Conservation (phyloP, 1,140 invertebrate genomes). For the Bombus confusus region DNA sequence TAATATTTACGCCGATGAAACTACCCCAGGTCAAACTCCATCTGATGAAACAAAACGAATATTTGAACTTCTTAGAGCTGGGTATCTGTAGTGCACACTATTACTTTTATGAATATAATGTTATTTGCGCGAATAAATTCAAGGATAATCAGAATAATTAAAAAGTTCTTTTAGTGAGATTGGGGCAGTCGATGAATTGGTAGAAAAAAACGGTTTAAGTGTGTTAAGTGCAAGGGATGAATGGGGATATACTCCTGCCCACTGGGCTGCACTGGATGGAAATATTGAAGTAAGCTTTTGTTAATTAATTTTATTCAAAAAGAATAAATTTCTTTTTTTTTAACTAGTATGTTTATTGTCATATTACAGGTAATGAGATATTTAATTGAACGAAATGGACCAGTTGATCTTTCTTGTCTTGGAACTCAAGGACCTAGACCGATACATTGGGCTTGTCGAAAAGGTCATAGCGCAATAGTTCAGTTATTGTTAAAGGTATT, state of each 20-base stretch:
- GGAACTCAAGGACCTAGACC: constrained; percentile 94
- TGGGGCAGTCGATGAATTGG: constrained; percentile 88
- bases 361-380: constrained; percentile 88
- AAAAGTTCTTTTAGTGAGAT: constrained; percentile 84
- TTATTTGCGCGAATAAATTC: background rate
- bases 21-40: constrained; percentile 72
- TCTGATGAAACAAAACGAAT: constrained; percentile 77
- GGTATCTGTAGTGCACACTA: constrained; percentile 62
- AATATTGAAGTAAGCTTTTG: constrained; percentile 86
- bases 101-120: background rate
- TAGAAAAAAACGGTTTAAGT: constrained; percentile 88
- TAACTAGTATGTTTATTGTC: background rate
- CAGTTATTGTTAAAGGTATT: constrained; percentile 90
- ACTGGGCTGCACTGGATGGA: constrained; percentile 95
- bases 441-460: constrained; percentile 95
- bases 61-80: constrained; percentile 78
- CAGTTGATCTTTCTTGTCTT: constrained; percentile 92
- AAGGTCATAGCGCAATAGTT: constrained; percentile 93
- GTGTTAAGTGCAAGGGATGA: constrained; percentile 90
- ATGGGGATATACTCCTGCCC: constrained; percentile 95
- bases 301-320: background rate
- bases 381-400: constrained; percentile 91
- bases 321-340: background rate
- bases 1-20: constrained; percentile 78
- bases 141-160: background rate